Conservation (phyloP, 1,140 invertebrate genomes). For the Cardiocondyla obscurior region DNA sequence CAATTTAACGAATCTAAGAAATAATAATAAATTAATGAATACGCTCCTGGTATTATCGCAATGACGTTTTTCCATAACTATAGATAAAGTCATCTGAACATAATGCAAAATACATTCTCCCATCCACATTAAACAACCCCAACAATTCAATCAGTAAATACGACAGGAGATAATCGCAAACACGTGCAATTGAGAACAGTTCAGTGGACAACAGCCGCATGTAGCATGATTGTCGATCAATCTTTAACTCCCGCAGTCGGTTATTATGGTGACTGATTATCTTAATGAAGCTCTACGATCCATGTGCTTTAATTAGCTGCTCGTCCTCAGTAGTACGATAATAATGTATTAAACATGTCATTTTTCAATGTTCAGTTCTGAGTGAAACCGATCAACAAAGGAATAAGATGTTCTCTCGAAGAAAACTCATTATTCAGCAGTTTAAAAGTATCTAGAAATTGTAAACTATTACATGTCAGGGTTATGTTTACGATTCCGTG, state of each 20-base stretch:
- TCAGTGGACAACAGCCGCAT: conserved; percentile 50
- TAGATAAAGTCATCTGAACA: background rate
- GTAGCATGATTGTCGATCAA: conserved; percentile 72
- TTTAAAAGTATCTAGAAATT: background rate
- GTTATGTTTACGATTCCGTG: background rate
- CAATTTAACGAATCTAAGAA: background rate
- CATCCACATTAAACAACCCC: conserved; percentile 6
- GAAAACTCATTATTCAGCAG: background rate
- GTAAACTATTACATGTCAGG: background rate
- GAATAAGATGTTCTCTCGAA: conserved; percentile 5
- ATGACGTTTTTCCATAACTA: background rate
- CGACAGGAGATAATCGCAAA: conserved; percentile 70
- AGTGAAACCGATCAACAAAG: conserved; percentile 24
- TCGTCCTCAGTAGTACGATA: conserved; percentile 64
- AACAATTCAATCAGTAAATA: conserved; percentile 45
- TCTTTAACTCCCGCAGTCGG: conserved; percentile 72
- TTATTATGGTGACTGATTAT: conserved; percentile 72
- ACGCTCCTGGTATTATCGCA: conserved; percentile 15
- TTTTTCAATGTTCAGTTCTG: conserved; percentile 32
- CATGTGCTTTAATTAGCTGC: conserved; percentile 75
- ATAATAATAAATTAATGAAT: conserved; percentile 7
- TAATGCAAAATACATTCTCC: background rate
- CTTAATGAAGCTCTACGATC: conserved; percentile 73
- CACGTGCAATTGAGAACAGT: conserved; percentile 76
- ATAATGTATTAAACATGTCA: conserved; percentile 44